These are phyloP conservation scores for Poecilus cupreus DNA, from an alignment of 2,888 invertebrate species.

Conservation along the genomic window DNA sequence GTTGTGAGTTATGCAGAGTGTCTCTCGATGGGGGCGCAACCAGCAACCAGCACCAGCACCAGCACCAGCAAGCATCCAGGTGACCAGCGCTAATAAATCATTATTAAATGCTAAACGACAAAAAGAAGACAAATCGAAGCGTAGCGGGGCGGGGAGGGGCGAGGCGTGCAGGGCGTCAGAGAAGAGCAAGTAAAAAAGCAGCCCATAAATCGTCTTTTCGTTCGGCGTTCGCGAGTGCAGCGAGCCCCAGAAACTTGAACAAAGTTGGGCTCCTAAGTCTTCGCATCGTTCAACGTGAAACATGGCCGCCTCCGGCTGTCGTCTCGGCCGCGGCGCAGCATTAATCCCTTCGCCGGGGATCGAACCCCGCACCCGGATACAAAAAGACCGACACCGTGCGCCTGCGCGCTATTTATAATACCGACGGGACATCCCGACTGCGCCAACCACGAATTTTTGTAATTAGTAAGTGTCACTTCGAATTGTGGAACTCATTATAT, in stretches of 20 bases:
- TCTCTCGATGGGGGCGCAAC: slow-evolving; percentile 57
- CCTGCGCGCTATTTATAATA: slow-evolving; percentile 30
- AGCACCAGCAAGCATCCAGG: slow-evolving; percentile 62
- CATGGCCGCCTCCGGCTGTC: slow-evolving; percentile 70
- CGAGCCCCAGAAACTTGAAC: slow-evolving; percentile 67
- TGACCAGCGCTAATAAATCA: slow-evolving; percentile 69
- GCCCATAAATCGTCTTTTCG: slow-evolving; percentile 72
- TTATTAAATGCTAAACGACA: slow-evolving; percentile 72
- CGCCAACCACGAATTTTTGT: slow-evolving; percentile 50
- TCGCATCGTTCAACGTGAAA: slow-evolving; percentile 73
- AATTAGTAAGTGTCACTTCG: slow-evolving; percentile 57
- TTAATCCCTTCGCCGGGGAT: slow-evolving; percentile 65
- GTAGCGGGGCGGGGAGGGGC: slow-evolving; percentile 51
- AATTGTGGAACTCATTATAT: slow-evolving; percentile 53
- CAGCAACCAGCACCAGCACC: not conserved
- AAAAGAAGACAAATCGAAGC: slow-evolving; percentile 73
- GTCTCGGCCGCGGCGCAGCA: slow-evolving; percentile 71
- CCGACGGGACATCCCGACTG: slow-evolving; percentile 13
- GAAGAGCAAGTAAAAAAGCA: slow-evolving; percentile 66
- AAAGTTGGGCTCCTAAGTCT: slow-evolving; percentile 72
- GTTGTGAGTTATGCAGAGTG: slow-evolving; percentile 49
- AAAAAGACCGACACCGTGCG: not conserved
- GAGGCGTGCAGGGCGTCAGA: slow-evolving; percentile 8
- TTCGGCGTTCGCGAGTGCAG: slow-evolving; percentile 64
- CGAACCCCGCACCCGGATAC: not conserved